A percentile compares a stretch with the other conserved stretches of the same genome.
Conservation (phyloP, 1,140 invertebrate species). For the Bombus haemorrhoidalis region DNA sequence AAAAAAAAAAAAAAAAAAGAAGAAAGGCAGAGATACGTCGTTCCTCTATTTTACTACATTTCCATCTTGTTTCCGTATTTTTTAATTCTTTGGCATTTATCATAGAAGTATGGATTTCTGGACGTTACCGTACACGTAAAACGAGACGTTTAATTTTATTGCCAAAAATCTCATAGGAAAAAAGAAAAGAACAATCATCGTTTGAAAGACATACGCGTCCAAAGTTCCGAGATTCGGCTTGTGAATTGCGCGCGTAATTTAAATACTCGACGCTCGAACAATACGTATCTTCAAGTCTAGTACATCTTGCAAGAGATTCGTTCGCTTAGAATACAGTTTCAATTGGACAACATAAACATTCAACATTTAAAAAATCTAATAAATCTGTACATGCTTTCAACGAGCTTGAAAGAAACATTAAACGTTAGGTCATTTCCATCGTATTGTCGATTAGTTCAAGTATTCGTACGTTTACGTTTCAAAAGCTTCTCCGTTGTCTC, state of each 20-base stretch:
- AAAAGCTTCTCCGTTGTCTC: not conserved
- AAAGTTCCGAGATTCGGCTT: not conserved
- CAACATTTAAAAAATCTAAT: conserved; percentile 4
- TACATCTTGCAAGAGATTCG: not conserved
- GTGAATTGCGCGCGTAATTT: conserved; percentile 3
- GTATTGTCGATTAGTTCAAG: conserved; percentile 16
- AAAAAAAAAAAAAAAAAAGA: too few relatives aligned
- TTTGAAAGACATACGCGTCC: not conserved
- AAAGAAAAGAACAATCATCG: not conserved
- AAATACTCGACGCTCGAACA: not conserved
- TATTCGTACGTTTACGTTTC: not conserved
- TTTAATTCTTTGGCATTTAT: not conserved
- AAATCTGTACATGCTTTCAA: conserved; percentile 1
- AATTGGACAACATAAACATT: conserved; percentile 1
- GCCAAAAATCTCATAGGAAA: not conserved
- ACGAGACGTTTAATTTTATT: not conserved
- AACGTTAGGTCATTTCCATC: conserved; percentile 5
- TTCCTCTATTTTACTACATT: not conserved
- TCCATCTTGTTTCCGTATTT: too few relatives aligned
- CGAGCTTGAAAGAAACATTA: not conserved
- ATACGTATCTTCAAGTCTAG: not conserved
- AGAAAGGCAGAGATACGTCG: too few relatives aligned
- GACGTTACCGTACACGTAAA: not conserved
- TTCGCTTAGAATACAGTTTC: not conserved
- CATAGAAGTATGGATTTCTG: not conserved